Percentiles rank a stretch among this genome's conserved stretches.
Evolutionary conservation across 53 echinoderm and acorn worm genomes (phyloP).

Genomic region (Antedon mediterranea): DNA sequence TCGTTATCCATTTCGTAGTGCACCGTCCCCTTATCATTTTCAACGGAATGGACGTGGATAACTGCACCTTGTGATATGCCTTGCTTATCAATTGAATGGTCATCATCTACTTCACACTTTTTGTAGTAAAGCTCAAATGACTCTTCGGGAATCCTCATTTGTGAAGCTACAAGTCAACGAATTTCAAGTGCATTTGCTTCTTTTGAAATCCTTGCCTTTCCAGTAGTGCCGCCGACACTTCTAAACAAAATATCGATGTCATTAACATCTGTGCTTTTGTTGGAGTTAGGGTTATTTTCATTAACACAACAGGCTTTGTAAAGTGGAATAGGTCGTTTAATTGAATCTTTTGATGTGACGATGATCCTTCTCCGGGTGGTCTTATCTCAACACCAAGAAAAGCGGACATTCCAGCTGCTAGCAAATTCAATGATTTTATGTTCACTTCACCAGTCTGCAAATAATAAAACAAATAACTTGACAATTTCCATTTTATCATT

Average conservation of each 20-base stretch:
- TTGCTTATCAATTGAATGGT: neutral
- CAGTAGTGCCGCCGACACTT: neutral
- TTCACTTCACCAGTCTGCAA: neutral
- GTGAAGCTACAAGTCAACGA: neutral
- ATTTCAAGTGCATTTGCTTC: neutral
- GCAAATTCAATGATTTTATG: neutral
- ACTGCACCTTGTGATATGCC: neutral
- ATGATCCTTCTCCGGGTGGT: neutral
- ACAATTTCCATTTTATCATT: too few relatives aligned
- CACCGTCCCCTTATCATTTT: neutral
- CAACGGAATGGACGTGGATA: neutral
- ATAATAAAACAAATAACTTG: neutral
- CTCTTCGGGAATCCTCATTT: neutral
- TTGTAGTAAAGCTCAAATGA: neutral
- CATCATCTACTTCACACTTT: neutral
- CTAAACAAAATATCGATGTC: neutral
- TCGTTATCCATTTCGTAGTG: conserved; percentile 1
- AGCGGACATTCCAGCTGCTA: neutral
- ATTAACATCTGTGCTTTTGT: neutral
- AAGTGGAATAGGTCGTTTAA: neutral
- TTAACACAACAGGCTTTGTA: neutral
- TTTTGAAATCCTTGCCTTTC: neutral
- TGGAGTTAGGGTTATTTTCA: neutral
- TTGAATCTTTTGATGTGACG: neutral
- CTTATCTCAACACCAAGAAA: neutral